Evolutionary conservation across 1,140 invertebrate species (phyloP), one percentile per base, ranked within the genome.

Genomic region (Medauroidea extradentata): DNA sequence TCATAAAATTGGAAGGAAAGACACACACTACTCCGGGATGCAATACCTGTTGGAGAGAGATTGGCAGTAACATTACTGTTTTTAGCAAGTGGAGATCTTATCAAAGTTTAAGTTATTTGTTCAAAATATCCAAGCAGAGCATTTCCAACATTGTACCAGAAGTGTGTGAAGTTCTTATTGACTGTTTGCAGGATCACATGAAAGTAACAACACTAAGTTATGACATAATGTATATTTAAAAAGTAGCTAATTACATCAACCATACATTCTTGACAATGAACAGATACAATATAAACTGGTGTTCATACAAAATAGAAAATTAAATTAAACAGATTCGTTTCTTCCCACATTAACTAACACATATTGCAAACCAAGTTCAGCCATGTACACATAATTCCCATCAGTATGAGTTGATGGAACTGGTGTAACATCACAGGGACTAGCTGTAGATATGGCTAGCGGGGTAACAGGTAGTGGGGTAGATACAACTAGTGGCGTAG

Each of bases 61-160:
- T 56, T 72, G 23, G 64, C 64, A 49, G 54, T 69, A 23, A 72
- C 70, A 46, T 49, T 71, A 43, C 38, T 69, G 38, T 72, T 61
- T 58, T 56, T 72, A 48, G 68, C 71, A 50, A 70, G 60, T 38
- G 67, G 67, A 53, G 69, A 71, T 64, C 57, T 16, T 69, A 62
- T 60, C 56, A 27, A 41, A 34, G 29, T 65, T 46, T 70, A 51
- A 64, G 63, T 42, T 68, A 70, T 50, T 60, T 66, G 39, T 71
- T 70, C 52, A 54, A 59, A 65, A 60, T 70, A 59, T 71, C 67
- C 34, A 69, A 67, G 63, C 68, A 70, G 64, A 27, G 59, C 38
- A 69, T 69, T 51, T 48, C 62, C 54, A 51, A 57, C 55, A 67
- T 66, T 21, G 53, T 71, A 51, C 65, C 67, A 53, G 61, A 67